Evolutionary conservation across 2,113 vertebrate species (phyloP).

Genomic region (Chunga burmeisteri): DNA sequence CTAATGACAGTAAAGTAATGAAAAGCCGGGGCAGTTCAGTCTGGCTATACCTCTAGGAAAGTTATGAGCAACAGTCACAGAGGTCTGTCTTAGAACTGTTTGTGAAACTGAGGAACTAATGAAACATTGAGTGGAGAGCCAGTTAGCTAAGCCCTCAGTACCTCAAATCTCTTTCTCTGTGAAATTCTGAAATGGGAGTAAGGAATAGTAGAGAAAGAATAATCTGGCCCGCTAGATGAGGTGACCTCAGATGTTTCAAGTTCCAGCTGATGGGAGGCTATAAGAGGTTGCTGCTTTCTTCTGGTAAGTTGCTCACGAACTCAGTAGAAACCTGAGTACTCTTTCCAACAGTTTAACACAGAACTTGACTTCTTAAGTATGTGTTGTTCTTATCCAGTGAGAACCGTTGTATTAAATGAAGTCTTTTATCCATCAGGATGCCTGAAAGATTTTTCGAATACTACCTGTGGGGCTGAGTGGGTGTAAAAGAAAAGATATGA

Average conservation of each 20-base stretch:
- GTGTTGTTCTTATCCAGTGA: not conserved
- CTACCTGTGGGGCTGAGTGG: not conserved
- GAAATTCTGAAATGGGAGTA: not conserved
- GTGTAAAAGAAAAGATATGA: slow-evolving; percentile 1
- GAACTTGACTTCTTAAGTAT: not conserved
- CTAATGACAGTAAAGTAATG: not conserved
- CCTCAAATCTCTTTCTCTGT: not conserved
- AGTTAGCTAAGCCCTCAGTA: not conserved
- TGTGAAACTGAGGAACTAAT: not conserved
- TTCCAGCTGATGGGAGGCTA: not conserved
- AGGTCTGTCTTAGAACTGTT: not conserved
- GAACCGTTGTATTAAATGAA: not conserved
- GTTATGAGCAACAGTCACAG: not conserved
- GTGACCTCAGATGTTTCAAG: not conserved
- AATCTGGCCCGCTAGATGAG: not conserved
- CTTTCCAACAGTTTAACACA: not conserved
- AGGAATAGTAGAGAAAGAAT: not conserved
- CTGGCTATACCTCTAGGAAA: not conserved
- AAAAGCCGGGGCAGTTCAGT: not conserved
- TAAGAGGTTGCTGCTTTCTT: not conserved
- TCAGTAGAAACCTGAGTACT: not conserved
- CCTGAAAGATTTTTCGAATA: not conserved
- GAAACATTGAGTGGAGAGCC: not conserved
- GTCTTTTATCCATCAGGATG: not conserved
- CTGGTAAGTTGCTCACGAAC: not conserved